A percentile compares a stretch with the other conserved stretches of the same genome.
These are phyloP conservation scores for Drosophila atripex DNA, from an alignment of 2,888 invertebrate genomes.

Conservation along the genomic window DNA sequence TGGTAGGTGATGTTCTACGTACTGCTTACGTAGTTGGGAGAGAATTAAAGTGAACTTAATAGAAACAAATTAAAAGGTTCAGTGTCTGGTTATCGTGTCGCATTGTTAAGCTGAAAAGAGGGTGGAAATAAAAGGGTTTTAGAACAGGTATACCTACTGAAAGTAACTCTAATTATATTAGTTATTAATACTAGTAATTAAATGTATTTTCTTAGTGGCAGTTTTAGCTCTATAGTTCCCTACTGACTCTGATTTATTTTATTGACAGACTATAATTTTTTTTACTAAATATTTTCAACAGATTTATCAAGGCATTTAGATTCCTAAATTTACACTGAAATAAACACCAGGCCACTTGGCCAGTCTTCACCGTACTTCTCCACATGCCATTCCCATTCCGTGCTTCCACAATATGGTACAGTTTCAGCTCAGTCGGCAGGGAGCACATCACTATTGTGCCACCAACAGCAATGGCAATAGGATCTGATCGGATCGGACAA, in stretches of 20 bases:
- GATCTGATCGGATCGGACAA: conserved; percentile 23
- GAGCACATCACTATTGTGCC: neutral
- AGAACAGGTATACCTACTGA: too few relatives aligned
- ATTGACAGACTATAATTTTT: too few relatives aligned
- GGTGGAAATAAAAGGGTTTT: neutral
- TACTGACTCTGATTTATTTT: too few relatives aligned
- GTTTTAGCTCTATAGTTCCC: too few relatives aligned
- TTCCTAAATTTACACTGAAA: too few relatives aligned
- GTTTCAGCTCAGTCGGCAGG: conserved; percentile 46
- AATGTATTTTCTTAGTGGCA: neutral
- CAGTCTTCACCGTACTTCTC: neutral
- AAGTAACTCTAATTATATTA: too few relatives aligned
- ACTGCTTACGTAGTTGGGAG: conserved; percentile 15
- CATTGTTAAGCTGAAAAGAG: conserved; percentile 34
- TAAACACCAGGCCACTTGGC: neutral
- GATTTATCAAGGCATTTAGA: too few relatives aligned
- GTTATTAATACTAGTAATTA: neutral
- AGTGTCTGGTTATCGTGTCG: conserved; percentile 51
- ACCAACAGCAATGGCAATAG: conserved; percentile 21
- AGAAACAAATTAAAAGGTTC: conserved; percentile 43
- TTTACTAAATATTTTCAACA: too few relatives aligned
- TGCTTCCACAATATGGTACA: conserved; percentile 66
- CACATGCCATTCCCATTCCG: neutral
- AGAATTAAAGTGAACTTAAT: conserved; percentile 12
- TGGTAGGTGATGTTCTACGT: conserved; percentile 9